These are phyloP conservation scores for Andrena flavipes DNA, from an alignment of 2,888 invertebrate species.

Conservation along the genomic window DNA sequence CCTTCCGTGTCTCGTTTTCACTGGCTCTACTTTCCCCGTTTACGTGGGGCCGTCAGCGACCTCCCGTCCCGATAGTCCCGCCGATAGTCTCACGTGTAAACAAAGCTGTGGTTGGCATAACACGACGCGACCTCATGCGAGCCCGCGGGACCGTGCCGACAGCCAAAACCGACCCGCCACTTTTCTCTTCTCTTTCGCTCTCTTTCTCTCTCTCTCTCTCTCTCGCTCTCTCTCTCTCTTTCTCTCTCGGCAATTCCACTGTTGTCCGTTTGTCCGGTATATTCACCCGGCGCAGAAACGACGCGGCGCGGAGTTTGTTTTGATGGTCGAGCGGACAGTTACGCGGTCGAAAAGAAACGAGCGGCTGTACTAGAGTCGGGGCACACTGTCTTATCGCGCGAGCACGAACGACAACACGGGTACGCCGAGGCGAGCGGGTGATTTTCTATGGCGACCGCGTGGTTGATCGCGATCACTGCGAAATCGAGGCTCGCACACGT, in stretches of 20 bases:
- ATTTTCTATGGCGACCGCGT: slow-evolving; percentile 74
- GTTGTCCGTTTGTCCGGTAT: not conserved
- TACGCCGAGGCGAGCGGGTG: slow-evolving; percentile 44
- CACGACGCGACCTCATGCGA: slow-evolving; percentile 38
- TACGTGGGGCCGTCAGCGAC: slow-evolving; percentile 6
- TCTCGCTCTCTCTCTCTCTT: not conserved
- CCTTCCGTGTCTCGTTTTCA: slow-evolving; percentile 27
- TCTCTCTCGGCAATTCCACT: not conserved
- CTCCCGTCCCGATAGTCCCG: slow-evolving; percentile 31
- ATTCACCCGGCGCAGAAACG: not conserved
- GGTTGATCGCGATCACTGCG: slow-evolving; percentile 70
- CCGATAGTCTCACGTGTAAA: slow-evolving; percentile 41
- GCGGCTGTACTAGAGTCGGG: not conserved
- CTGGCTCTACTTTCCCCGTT: slow-evolving; percentile 7
- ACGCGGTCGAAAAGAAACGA: not conserved
- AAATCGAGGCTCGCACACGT: slow-evolving; percentile 72
- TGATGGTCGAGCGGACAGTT: not conserved
- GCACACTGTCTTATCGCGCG: slow-evolving; percentile 1
- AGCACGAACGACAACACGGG: slow-evolving; percentile 39
- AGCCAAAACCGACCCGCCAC: too few species aligned
- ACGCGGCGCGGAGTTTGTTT: not conserved
- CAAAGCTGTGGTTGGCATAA: slow-evolving; percentile 35
- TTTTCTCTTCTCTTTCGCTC: too few species aligned
- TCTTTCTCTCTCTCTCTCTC: too few species aligned
- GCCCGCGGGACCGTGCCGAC: not conserved